These are phyloP conservation scores for Philypnodon macrostomus DNA, from an alignment of 2,797 vertebrate species.

Conservation along the genomic window DNA sequence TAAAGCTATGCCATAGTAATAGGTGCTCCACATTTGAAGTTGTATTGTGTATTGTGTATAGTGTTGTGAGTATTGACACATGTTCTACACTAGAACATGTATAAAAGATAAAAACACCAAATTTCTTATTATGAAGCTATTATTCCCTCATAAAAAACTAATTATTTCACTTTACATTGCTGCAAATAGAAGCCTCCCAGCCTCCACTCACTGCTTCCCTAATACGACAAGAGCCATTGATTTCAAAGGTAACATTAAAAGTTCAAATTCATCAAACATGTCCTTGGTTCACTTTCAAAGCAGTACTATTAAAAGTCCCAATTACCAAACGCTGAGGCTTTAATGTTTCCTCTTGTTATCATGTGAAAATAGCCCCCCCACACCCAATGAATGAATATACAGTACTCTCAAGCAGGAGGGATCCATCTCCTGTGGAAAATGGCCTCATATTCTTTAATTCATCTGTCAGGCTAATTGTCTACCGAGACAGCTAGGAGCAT, in stretches of 20 bases:
- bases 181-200: slow-evolving; percentile 5
- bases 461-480: slow-evolving; percentile 69
- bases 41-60: too few species aligned
- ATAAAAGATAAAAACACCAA: not conserved
- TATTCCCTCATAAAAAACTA: not conserved
- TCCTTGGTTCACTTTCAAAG: slow-evolving; percentile 59
- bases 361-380: slow-evolving; percentile 46
- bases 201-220: not conserved
- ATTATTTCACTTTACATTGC: slow-evolving; percentile 4
- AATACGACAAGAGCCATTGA: slow-evolving; percentile 9
- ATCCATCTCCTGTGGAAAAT: slow-evolving; percentile 61
- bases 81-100: not conserved
- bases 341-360: slow-evolving; percentile 54
- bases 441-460: slow-evolving; percentile 67
- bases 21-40: too few species aligned
- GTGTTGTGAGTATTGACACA: too few species aligned
- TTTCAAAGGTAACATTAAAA: slow-evolving; percentile 27
- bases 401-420: slow-evolving; percentile 43
- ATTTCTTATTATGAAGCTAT: not conserved
- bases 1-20: too few species aligned
- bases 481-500: slow-evolving; percentile 57
- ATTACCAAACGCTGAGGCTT: slow-evolving; percentile 56
- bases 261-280: slow-evolving; percentile 29
- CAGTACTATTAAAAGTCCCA: slow-evolving; percentile 49
- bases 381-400: slow-evolving; percentile 52